Percentiles rank a stretch among this genome's conserved stretches.
Evolutionary conservation across 2,888 invertebrate genomes (phyloP).

Genomic region (Tuberolachnus salignus): DNA sequence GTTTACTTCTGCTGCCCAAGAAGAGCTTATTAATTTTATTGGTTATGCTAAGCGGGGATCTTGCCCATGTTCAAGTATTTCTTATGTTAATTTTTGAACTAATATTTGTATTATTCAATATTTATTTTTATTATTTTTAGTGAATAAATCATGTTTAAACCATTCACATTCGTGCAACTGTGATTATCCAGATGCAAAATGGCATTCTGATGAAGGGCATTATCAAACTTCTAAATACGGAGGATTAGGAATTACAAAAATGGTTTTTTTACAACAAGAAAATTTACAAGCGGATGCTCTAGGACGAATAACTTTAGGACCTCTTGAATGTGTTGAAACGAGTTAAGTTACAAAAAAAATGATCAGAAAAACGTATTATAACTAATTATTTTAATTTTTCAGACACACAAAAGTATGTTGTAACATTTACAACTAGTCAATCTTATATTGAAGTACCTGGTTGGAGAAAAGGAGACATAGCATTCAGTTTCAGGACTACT

Average conservation of each 20-base stretch:
- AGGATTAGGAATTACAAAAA: slow-evolving; percentile 86
- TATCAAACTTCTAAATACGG: slow-evolving; percentile 72
- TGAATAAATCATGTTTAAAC: slow-evolving; percentile 81
- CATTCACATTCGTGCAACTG: slow-evolving; percentile 87
- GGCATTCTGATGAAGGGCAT: slow-evolving; percentile 87
- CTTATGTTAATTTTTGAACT: not conserved
- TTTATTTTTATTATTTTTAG: slow-evolving; percentile 64
- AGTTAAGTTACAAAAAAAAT: slow-evolving; percentile 67
- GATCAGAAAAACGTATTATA: slow-evolving; percentile 9
- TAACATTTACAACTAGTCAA: slow-evolving; percentile 90
- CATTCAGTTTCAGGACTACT: slow-evolving; percentile 90
- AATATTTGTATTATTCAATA: not conserved
- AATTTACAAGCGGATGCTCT: slow-evolving; percentile 82
- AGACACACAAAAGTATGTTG: slow-evolving; percentile 91
- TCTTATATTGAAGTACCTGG: slow-evolving; percentile 92
- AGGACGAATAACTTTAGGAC: slow-evolving; percentile 86
- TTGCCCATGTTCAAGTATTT: slow-evolving; percentile 67
- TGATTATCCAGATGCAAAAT: slow-evolving; percentile 81
- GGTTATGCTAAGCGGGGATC: slow-evolving; percentile 76
- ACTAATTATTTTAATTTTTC: slow-evolving; percentile 60
- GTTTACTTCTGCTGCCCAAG: slow-evolving; percentile 81
- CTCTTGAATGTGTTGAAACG: slow-evolving; percentile 91
- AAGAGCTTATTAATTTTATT: slow-evolving; percentile 77
- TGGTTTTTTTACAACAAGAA: slow-evolving; percentile 87
- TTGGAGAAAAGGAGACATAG: slow-evolving; percentile 90